A percentile compares a stretch with the other conserved stretches of the same genome.
Conservation (phyloP, 2,113 vertebrate species). For the Helogale parvula region DNA sequence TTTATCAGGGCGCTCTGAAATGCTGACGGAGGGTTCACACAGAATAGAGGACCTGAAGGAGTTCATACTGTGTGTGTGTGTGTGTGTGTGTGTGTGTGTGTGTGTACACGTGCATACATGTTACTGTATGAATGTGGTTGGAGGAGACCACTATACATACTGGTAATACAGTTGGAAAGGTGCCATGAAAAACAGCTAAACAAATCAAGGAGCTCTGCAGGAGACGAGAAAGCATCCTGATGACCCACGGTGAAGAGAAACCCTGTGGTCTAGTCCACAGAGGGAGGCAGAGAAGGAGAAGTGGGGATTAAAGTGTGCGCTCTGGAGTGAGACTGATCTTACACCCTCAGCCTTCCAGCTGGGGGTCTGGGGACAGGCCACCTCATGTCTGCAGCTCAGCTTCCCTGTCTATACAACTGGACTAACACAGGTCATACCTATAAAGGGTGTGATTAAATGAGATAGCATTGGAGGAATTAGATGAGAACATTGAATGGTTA, state of each 20-base stretch:
- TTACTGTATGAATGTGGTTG: not conserved
- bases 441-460: not conserved
- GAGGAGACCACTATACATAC: not conserved
- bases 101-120: rapidly evolving
- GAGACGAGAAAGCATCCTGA: not conserved
- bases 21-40: not conserved
- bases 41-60: not conserved
- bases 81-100: too few species aligned
- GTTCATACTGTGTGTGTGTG: not conserved
- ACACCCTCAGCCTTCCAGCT: rapidly evolving
- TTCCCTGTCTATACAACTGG: not conserved
- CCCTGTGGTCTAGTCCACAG: not conserved
- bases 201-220: not conserved
- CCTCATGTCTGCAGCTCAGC: not conserved
- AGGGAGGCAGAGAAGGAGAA: not conserved
- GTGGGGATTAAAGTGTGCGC: too few species aligned
- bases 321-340: not conserved
- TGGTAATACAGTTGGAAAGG: not conserved
- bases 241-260: not conserved
- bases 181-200: not conserved
- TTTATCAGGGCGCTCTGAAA: not conserved
- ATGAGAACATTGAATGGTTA: not conserved
- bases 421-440: not conserved
- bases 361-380: not conserved
- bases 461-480: not conserved